Conservation (phyloP, 2,888 invertebrate species). For the Xestobium rufovillosum region DNA sequence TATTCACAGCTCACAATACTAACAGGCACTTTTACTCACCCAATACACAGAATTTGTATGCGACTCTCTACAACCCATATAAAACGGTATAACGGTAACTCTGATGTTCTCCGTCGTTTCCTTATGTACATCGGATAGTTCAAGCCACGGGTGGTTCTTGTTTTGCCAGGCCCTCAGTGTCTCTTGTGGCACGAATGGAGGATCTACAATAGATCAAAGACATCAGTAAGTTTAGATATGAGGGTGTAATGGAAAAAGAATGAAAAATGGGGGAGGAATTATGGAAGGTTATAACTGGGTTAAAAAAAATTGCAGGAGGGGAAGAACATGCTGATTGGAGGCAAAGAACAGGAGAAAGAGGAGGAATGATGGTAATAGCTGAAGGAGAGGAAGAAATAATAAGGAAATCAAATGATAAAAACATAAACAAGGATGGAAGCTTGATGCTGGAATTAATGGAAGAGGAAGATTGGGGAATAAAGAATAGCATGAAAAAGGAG, state of each 20-base stretch:
- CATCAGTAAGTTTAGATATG: background rate
- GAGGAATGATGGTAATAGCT: no score
- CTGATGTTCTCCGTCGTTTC: conserved; percentile 95
- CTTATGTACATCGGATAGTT: conserved; percentile 92
- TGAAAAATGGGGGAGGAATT: no score
- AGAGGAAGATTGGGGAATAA: no score
- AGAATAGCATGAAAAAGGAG: no score
- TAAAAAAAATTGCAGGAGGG: no score
- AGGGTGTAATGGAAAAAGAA: conserved; percentile 13
- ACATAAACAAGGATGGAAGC: no score
- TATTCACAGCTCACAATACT: background rate
- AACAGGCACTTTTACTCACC: conserved; percentile 47
- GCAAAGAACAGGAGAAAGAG: no score
- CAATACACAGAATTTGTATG: conserved; percentile 90
- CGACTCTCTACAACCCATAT: conserved; percentile 90
- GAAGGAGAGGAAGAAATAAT: no score
- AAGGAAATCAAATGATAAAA: no score
- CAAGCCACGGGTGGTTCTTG: conserved; percentile 95
- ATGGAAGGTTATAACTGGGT: no score
- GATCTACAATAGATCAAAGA: conserved; percentile 50
- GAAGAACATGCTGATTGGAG: no score
- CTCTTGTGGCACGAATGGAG: conserved; percentile 81
- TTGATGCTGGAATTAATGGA: no score
- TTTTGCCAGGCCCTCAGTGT: conserved; percentile 93
- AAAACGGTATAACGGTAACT: conserved; percentile 97